phyloP scores from a whole-genome alignment of 2,888 invertebrate species.

The Drosophila nr. medialis region DNA sequence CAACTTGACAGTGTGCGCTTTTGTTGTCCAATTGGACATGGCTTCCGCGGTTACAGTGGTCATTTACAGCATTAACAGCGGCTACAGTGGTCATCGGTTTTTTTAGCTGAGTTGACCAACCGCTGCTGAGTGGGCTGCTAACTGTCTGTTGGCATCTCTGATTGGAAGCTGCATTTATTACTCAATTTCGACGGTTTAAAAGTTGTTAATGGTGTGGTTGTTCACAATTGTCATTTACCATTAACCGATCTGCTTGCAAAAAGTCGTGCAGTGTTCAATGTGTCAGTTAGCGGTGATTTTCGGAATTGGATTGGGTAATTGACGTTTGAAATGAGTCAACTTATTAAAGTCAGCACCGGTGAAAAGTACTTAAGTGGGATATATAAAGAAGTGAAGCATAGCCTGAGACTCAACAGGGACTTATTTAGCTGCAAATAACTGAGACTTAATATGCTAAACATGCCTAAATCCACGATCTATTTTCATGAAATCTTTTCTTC shows the following conservation, averaged over 20 bases:
- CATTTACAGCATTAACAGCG: conserved; percentile 17
- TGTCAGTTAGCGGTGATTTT: conserved; percentile 46
- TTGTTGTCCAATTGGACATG: conserved; percentile 54
- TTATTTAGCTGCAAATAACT: neutral
- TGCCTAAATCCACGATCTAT: neutral
- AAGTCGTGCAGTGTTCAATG: conserved; percentile 58
- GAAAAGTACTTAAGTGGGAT: neutral
- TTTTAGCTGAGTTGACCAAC: conserved; percentile 12
- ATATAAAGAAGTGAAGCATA: neutral
- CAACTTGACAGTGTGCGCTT: conserved; percentile 53
- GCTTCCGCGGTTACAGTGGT: conserved; percentile 61
- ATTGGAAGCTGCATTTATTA: conserved; percentile 31
- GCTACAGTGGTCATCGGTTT: conserved; percentile 11
- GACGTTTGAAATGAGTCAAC: conserved; percentile 31
- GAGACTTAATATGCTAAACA: neutral
- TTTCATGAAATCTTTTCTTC: neutral
- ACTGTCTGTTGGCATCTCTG: conserved; percentile 10
- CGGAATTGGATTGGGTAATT: conserved; percentile 44
- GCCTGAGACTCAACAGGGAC: too few relatives aligned
- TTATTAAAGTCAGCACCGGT: conserved; percentile 20
- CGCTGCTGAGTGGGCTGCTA: conserved; percentile 22
- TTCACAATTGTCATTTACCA: conserved; percentile 55
- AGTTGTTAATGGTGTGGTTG: conserved; percentile 4
- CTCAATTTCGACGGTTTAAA: conserved; percentile 37
- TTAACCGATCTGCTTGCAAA: conserved; percentile 44